These are phyloP conservation scores for Agriopis aurantiaria DNA, from an alignment of 2,888 invertebrate species.

Conservation along the genomic window DNA sequence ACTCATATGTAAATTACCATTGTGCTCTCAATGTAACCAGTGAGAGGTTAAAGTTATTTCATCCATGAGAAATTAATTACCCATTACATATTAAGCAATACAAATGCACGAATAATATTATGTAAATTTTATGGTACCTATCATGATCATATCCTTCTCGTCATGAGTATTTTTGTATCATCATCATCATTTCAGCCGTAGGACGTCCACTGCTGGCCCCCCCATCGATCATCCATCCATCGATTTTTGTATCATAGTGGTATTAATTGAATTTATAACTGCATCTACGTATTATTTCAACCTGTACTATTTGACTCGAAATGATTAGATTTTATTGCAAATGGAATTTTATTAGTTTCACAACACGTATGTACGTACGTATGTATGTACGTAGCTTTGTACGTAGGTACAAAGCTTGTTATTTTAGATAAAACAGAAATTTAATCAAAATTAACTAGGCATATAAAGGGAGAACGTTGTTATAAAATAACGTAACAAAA, in stretches of 20 bases:
- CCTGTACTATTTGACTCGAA: background rate
- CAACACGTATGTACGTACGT: background rate
- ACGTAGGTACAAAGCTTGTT: conserved; percentile 2
- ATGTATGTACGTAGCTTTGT: too few species aligned
- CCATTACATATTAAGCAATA: conserved; percentile 30
- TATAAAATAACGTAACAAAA: conserved; percentile 7
- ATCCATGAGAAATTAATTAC: conserved; percentile 37
- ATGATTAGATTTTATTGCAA: conserved; percentile 8
- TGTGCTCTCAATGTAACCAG: conserved; percentile 18
- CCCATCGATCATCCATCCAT: too few species aligned
- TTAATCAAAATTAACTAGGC: conserved; percentile 3
- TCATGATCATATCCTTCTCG: background rate
- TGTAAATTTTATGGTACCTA: conserved; percentile 12
- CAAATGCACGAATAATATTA: conserved; percentile 10
- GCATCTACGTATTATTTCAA: background rate
- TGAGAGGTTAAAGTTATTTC: conserved; percentile 16
- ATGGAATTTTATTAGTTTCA: background rate
- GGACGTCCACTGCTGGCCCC: too few species aligned
- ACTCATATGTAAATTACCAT: conserved; percentile 26
- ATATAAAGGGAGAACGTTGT: conserved; percentile 7
- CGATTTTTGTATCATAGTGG: background rate
- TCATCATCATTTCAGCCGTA: too few species aligned
- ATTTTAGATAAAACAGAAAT: conserved; percentile 1
- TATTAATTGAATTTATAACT: background rate
- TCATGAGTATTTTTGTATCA: background rate